phyloP scores from a whole-genome alignment of 2,888 invertebrate genomes.

The Himalopsyche kuldschensis region DNA sequence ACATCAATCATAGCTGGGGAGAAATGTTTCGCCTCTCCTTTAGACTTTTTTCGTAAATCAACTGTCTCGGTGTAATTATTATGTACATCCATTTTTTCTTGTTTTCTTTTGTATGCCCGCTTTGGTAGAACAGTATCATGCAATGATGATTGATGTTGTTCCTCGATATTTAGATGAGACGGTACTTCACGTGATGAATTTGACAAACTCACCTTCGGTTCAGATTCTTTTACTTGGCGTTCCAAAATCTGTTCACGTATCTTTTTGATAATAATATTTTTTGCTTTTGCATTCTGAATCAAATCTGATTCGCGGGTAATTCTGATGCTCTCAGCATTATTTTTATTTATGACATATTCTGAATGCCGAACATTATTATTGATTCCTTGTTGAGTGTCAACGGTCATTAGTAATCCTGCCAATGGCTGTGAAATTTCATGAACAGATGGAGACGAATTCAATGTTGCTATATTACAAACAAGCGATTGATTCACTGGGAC shows the following conservation, averaged over 20 bases:
- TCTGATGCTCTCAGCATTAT: neutral
- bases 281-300: slow-evolving; percentile 47
- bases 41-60: slow-evolving; percentile 20
- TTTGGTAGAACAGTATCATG: neutral
- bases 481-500: slow-evolving; percentile 33
- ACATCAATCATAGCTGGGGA: slow-evolving; percentile 1
- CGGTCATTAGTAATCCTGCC: slow-evolving; percentile 58
- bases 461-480: slow-evolving; percentile 27
- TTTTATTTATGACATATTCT: neutral
- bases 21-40: slow-evolving; percentile 23
- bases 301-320: neutral
- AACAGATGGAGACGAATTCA: slow-evolving; percentile 42
- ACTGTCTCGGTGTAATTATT: neutral
- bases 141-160: neutral
- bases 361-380: neutral
- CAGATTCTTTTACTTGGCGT: slow-evolving; percentile 51
- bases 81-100: neutral
- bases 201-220: neutral
- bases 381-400: slow-evolving; percentile 47
- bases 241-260: slow-evolving; percentile 60
- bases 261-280: slow-evolving; percentile 58
- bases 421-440: slow-evolving; percentile 42
- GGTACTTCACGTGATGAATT: neutral
- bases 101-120: neutral
- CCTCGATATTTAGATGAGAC: neutral